These are phyloP conservation scores for Pemphigus obesinymphae DNA, from an alignment of 1,140 invertebrate species.

Conservation along the genomic window DNA sequence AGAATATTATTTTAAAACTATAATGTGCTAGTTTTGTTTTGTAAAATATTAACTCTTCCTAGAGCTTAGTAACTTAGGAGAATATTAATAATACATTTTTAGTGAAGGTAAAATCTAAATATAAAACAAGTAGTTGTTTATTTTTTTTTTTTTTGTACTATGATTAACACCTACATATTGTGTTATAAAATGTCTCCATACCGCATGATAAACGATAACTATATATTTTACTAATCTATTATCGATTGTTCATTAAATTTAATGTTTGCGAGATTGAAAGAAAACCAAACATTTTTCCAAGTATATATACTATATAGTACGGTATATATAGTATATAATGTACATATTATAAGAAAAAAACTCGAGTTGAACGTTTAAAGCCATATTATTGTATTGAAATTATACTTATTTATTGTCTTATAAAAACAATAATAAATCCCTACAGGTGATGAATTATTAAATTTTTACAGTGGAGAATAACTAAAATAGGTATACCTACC, in stretches of 20 bases:
- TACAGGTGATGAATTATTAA: not conserved
- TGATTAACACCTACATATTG: not conserved
- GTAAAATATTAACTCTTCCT: not conserved
- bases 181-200: not conserved
- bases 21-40: not conserved
- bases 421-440: not conserved
- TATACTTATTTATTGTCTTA: not conserved
- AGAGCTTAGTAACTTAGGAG: not conserved
- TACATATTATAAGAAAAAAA: too few species aligned
- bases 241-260: not conserved
- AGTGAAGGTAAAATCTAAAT: not conserved
- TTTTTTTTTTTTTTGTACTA: too few species aligned
- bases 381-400: too few species aligned
- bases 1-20: not conserved
- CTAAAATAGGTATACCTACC: too few species aligned
- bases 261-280: not conserved
- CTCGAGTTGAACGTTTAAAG: too few species aligned
- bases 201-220: not conserved
- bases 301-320: too few species aligned
- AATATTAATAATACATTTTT: not conserved
- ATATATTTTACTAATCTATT: not conserved
- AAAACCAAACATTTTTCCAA: not conserved
- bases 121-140: not conserved
- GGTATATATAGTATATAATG: too few species aligned
- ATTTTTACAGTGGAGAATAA: too few species aligned